phyloP scores from a whole-genome alignment of 2,797 vertebrate genomes.

The Chelon labrosus region DNA sequence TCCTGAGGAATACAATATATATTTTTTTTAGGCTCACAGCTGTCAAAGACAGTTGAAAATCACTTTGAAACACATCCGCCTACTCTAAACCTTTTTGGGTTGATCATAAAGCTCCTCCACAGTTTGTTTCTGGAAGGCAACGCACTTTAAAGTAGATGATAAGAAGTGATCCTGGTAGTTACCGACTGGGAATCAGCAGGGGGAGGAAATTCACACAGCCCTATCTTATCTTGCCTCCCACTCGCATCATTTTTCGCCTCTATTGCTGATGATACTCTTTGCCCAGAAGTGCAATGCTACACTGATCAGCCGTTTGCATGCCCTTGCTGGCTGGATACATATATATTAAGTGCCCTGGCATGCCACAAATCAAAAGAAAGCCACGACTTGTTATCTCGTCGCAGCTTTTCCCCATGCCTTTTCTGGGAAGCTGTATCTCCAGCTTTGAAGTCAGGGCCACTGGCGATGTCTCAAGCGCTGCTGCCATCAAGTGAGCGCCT shows the following conservation, averaged over 20 bases:
- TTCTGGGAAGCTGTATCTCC: constrained; percentile 83
- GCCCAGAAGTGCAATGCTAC: constrained; percentile 60
- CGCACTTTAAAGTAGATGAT: constrained; percentile 37
- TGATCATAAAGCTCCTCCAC: constrained; percentile 57
- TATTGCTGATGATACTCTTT: constrained; percentile 62
- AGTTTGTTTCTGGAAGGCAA: constrained; percentile 70
- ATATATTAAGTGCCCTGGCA: constrained; percentile 79
- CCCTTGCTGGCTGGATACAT: constrained; percentile 76
- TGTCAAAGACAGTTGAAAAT: constrained; percentile 59
- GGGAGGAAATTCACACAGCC: constrained; percentile 24
- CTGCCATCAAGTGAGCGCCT: constrained; percentile 79
- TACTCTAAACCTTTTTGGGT: constrained; percentile 49
- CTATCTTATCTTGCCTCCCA: constrained; percentile 63
- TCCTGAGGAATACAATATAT: constrained; percentile 44
- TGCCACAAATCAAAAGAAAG: constrained; percentile 86
- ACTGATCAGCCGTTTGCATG: constrained; percentile 64
- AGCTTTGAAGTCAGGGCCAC: constrained; percentile 89
- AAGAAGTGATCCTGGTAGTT: constrained; percentile 47
- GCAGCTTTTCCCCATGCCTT: constrained; percentile 80
- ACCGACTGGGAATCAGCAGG: constrained; percentile 44
- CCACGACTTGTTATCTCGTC: constrained; percentile 87
- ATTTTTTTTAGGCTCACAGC: constrained; percentile 22
- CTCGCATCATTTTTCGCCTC: constrained; percentile 64
- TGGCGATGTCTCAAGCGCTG: constrained; percentile 80
- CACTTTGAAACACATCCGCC: constrained; percentile 65